Percentiles rank a stretch among this genome's conserved stretches.
Evolutionary conservation across 1,140 invertebrate species (phyloP).

Genomic region (Aphaenogaster ashmeadi): DNA sequence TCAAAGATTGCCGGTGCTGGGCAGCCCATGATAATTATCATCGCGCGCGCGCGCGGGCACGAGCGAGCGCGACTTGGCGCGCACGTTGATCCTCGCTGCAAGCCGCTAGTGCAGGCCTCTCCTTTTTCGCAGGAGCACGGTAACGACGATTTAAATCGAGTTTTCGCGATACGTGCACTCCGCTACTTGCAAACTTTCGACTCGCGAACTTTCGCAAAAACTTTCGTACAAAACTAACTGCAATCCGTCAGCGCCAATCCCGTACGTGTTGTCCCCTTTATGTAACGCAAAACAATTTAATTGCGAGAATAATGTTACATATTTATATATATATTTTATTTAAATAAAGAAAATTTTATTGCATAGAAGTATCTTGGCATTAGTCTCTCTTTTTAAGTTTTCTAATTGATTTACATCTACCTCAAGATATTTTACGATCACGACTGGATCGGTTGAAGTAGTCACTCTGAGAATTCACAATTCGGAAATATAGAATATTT

Average conservation of each 20-base stretch:
- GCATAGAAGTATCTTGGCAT: background rate
- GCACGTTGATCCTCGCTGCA: slow-evolving; percentile 51
- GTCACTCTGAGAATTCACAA: background rate
- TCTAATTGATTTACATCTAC: background rate
- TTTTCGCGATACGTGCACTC: background rate
- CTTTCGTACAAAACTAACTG: background rate
- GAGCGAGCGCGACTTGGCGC: slow-evolving; percentile 60
- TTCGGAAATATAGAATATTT: background rate
- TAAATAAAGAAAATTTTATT: background rate
- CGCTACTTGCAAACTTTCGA: slow-evolving; percentile 4
- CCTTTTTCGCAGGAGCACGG: slow-evolving; percentile 11
- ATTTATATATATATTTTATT: background rate
- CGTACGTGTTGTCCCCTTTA: background rate
- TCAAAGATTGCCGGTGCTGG: slow-evolving; percentile 78
- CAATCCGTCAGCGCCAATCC: background rate
- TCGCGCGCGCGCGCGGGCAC: slow-evolving; percentile 53
- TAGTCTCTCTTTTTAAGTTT: background rate
- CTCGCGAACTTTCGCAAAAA: slow-evolving; percentile 12
- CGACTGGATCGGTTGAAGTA: background rate
- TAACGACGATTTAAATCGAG: slow-evolving; percentile 15
- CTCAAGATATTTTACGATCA: background rate
- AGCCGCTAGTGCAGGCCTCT: slow-evolving; percentile 23
- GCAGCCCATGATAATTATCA: slow-evolving; percentile 77
- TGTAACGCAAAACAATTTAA: slow-evolving; percentile 11
- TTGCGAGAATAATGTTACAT: background rate